Evolutionary conservation across 2,888 invertebrate species (phyloP), one percentile per base, ranked within the genome.

Genomic region (Ectemnius continuus): DNA sequence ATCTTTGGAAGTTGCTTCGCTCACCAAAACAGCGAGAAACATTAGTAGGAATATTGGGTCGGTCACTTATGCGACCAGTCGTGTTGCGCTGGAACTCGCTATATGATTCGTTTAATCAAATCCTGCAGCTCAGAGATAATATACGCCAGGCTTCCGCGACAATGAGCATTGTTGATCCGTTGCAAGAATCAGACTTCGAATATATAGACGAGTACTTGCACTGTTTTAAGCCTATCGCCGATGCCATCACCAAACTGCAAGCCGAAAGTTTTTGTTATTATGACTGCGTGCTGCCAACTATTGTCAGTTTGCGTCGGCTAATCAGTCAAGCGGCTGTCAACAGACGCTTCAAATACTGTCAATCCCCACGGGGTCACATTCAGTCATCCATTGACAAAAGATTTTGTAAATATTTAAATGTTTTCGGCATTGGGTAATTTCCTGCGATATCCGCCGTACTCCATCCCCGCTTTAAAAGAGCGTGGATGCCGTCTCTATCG

Each of bases 251-350:
- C 52, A 52, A 52, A 16, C 13, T 52, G 13, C 52, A 52, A 13
- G 52, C n/a, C 52, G 16, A 52, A 6, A 14, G n/a, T 52, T 52
- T 52, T 13, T 52, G 52, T 52, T 52, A 14, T 52, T 52, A 52
- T 16, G 16, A 16, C 14, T 11, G 52, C n/a, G 52, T 52, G n/a
- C 52, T 16, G 52, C 52, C 52, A 52, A 52, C 52, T 14, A 52
- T 52, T 16, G 5, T 52, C 16, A 52, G 52, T 52, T 52, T 52
- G 16, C n/a, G n/a, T 52, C 11, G n/a, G n/a, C 52, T 52, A 16
- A 13, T 11, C 14, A 14, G 0, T 16, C 52, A 52, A 52, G 52
- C 52, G 52, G 52, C 52, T 1, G 13, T 11, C n/a, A 14, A 2
- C 14, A 14, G 52, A 16, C 5, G 5, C 52, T 52, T 52, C 0